A percentile compares a stretch with the other conserved stretches of the same genome.
Evolutionary conservation across 2,888 invertebrate species (phyloP).

Genomic region (Melipona bicolor): DNA sequence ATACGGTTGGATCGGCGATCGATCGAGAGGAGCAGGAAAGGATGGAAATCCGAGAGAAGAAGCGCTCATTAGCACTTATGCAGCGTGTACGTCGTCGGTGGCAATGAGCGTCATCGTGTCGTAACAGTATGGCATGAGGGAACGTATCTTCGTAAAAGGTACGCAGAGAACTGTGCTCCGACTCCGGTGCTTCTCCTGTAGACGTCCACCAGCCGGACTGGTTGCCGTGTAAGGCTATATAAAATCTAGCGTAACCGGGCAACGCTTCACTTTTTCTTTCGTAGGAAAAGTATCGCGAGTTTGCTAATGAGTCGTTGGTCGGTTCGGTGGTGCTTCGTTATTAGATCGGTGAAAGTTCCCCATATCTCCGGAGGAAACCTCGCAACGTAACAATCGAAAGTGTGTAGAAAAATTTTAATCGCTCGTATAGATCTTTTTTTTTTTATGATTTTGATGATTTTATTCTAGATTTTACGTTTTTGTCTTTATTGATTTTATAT

Average conservation of each 20-base stretch:
- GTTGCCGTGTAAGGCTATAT: conserved; percentile 81
- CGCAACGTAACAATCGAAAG: neutral
- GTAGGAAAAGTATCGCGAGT: conserved; percentile 61
- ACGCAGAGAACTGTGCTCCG: conserved; percentile 62
- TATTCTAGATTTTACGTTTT: too few relatives aligned
- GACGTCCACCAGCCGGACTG: conserved; percentile 74
- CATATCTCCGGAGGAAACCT: neutral
- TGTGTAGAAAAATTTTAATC: neutral
- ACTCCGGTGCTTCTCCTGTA: conserved; percentile 53
- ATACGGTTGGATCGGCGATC: neutral
- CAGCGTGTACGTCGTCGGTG: conserved; percentile 47
- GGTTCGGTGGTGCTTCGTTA: conserved; percentile 12
- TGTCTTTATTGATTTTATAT: too few relatives aligned
- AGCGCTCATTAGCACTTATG: conserved; percentile 46
- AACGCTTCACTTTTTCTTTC: conserved; percentile 76
- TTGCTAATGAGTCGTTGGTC: conserved; percentile 51
- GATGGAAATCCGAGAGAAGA: conserved; percentile 32
- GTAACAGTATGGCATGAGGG: conserved; percentile 55
- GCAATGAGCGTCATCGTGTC: conserved; percentile 64
- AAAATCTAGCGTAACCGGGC: conserved; percentile 79
- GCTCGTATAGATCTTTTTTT: neutral
- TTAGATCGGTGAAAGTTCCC: conserved; percentile 47
- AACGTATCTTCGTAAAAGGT: conserved; percentile 62
- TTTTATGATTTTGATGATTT: too few relatives aligned
- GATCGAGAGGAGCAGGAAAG: neutral